Evolutionary conservation across 53 echinoderm and acorn worm genomes (phyloP), one percentile per base, ranked within the genome.

Genomic region (Holothuria leucospilota): DNA sequence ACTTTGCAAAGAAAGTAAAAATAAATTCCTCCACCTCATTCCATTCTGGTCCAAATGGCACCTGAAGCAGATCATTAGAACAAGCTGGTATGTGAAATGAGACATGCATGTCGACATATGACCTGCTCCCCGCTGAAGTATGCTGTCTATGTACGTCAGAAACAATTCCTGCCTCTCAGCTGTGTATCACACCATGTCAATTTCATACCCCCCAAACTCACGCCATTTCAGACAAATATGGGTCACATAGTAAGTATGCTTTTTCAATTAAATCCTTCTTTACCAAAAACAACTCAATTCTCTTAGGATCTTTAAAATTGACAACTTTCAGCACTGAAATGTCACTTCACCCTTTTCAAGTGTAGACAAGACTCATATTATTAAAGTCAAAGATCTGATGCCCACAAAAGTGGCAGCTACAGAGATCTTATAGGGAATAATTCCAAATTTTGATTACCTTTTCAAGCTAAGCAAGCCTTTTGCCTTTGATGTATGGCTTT

Each of bases 241-340:
- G 75, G 75, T 75, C 75, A 75, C 24, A 49, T 24, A 49, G 25
- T 75, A 49, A 51, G 26, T 26, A 75, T 75, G 49, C 75, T 75
- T 52, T 75, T 75, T 75, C 75, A 75, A 75, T 75, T 75, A 75
- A 51, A 75, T 52, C 75, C 75, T 75, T 75, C 51, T 38, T 75
- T 75, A 75, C 75, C n/a, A 26, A 75, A 23, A 51, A 75, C 49
- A 12, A 49, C 52, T 49, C 75, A 75, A 75, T 75, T 75, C 75
- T 75, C 75, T 16, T 27, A 75, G 75, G 75, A 75, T 51, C 75
- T 52, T 75, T 75, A 75, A 18, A 49, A 42, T 26, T 75, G 75
- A 75, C 75, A 75, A 75, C 53, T 24, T n/a, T 21, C 38, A 75
- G 49, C 51, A 9, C 52, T 51, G 26, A 75, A 75, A 75, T 51